Evolutionary conservation across 1,140 invertebrate species (phyloP).

Genomic region (Drosophila orosa): DNA sequence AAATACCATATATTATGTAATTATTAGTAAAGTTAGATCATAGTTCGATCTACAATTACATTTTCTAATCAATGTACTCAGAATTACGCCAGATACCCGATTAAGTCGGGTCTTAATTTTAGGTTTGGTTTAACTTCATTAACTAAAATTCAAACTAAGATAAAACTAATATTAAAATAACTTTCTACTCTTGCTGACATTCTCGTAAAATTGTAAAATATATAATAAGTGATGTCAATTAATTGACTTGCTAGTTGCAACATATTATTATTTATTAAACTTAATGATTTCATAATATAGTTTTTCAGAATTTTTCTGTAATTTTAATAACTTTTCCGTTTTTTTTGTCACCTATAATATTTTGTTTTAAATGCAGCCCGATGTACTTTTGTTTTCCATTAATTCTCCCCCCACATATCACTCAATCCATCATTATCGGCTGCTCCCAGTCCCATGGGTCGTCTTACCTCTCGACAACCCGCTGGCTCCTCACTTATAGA

Average conservation of each 20-base stretch:
- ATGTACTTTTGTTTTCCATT: not conserved
- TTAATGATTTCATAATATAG: too few relatives aligned
- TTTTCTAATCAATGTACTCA: not conserved
- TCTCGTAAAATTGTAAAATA: not conserved
- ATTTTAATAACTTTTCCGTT: too few relatives aligned
- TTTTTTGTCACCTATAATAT: not conserved
- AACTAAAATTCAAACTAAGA: not conserved
- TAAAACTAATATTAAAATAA: not conserved
- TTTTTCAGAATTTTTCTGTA: too few relatives aligned
- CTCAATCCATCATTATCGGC: conserved; percentile 74
- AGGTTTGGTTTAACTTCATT: not conserved
- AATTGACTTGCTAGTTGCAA: too few relatives aligned
- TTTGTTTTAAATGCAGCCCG: not conserved
- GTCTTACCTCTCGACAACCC: not conserved
- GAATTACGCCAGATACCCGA: not conserved
- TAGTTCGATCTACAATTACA: not conserved
- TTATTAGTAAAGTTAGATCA: not conserved
- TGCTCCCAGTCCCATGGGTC: conserved; percentile 15
- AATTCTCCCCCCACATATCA: not conserved
- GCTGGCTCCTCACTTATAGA: conserved; percentile 64
- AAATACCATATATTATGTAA: not conserved
- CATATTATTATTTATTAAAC: too few relatives aligned
- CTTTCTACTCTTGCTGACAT: not conserved
- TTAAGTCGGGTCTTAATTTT: not conserved
- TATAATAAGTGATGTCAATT: too few relatives aligned